Conservation (phyloP, 2,113 vertebrate genomes). For the Protomyctophum bolini region DNA sequence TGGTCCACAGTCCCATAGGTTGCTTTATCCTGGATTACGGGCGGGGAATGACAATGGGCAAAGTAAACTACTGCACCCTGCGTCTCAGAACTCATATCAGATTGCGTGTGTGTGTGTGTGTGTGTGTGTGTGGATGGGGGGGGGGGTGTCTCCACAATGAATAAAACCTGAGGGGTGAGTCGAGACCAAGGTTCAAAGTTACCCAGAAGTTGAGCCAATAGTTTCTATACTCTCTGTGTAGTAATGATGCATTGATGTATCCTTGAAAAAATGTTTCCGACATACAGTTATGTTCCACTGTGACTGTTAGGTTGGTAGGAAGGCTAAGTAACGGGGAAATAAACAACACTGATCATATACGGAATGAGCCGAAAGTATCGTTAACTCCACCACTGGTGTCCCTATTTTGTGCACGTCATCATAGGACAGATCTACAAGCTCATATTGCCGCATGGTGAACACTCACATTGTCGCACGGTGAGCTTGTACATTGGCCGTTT, state of each 20-base stretch:
- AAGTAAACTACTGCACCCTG: slow-evolving; percentile 55
- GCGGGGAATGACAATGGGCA: slow-evolving; percentile 74
- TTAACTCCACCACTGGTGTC: too few species aligned
- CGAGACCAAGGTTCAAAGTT: slow-evolving; percentile 51
- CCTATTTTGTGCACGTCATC: too few species aligned
- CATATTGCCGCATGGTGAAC: too few species aligned
- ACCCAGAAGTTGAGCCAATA: slow-evolving; percentile 41
- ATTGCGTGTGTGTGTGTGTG: background rate
- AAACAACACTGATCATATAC: too few species aligned
- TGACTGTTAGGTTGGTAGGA: too few species aligned
- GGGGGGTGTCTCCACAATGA: slow-evolving; percentile 39
- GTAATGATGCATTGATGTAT: slow-evolving; percentile 10
- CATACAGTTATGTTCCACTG: too few species aligned
- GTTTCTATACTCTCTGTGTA: slow-evolving; percentile 17
- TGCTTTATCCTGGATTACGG: slow-evolving; percentile 73
- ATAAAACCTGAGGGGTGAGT: slow-evolving; percentile 20
- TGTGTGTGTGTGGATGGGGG: too few species aligned
- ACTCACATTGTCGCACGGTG: too few species aligned
- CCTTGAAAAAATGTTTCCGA: slow-evolving; percentile 1
- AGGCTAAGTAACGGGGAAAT: too few species aligned
- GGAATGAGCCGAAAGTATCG: too few species aligned
- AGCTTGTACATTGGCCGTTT: too few species aligned
- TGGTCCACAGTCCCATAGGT: slow-evolving; percentile 65
- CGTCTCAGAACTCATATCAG: slow-evolving; percentile 54
- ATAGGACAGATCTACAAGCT: too few species aligned